Percentiles rank a stretch among this genome's conserved stretches.
phyloP scores from a whole-genome alignment of 1,140 invertebrate species.

The Nixonia krombeini region DNA sequence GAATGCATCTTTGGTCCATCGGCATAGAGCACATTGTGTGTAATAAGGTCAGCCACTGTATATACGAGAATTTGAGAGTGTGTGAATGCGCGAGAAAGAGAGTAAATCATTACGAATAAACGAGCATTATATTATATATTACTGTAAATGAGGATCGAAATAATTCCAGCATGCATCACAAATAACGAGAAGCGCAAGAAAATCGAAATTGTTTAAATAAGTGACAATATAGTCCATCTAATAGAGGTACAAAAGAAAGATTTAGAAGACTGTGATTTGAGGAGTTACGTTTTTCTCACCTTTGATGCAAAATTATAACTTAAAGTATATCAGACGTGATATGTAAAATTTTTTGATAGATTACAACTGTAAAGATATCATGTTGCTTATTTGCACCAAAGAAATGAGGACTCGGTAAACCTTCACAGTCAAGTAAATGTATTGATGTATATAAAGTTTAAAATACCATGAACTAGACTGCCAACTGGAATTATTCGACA shows the following conservation, averaged over 20 bases:
- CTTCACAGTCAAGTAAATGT: slow-evolving; percentile 2
- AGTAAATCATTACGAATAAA: slow-evolving; percentile 36
- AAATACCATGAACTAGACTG: slow-evolving; percentile 25
- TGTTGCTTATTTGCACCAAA: neutral
- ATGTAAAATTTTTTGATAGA: neutral
- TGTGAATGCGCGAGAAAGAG: slow-evolving; percentile 37
- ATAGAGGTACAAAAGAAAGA: slow-evolving; percentile 11
- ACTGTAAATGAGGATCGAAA: slow-evolving; percentile 45
- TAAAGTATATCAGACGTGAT: neutral
- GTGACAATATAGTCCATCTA: slow-evolving; percentile 50
- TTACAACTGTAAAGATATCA: neutral
- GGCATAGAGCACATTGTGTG: slow-evolving; percentile 44
- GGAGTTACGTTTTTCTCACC: neutral
- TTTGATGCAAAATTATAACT: neutral
- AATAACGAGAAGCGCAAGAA: slow-evolving; percentile 25
- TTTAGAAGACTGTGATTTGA: neutral
- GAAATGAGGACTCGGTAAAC: slow-evolving; percentile 12
- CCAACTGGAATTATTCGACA: slow-evolving; percentile 50
- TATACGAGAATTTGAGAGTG: slow-evolving; percentile 50
- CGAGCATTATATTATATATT: slow-evolving; percentile 42
- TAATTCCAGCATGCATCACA: slow-evolving; percentile 48
- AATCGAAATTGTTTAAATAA: slow-evolving; percentile 37
- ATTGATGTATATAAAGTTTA: slow-evolving; percentile 42
- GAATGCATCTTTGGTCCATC: slow-evolving; percentile 37
- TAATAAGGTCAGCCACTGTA: slow-evolving; percentile 50